Evolutionary conservation across 1,140 invertebrate genomes (phyloP), one percentile per base, ranked within the genome.

Genomic region (Drosophila oshimai): DNA sequence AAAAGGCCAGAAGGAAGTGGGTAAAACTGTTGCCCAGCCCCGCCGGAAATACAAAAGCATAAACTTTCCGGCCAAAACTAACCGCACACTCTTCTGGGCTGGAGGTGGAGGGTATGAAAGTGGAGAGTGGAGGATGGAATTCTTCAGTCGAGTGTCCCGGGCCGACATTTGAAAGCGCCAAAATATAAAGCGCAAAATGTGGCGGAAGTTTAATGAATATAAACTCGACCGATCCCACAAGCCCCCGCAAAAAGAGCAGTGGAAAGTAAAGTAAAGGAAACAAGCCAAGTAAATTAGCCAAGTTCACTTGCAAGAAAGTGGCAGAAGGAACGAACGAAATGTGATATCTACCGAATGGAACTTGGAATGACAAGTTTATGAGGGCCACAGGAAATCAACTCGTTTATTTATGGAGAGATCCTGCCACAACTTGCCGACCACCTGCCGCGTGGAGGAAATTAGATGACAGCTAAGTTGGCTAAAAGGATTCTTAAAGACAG

Each of bases 151-250:
- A 68, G 50, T 46, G 51, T 47, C 67, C 28, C 54, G 31, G 45
- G 39, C 54, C 68, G 54, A 49, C 69, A 72, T 71, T 71, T 60
- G 44, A 47, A 78, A 74, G 60, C 45, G 51, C 46, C 73, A 34
- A 84, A 77, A 78, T 54, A 69, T 78, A 84, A 84, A 67, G 74
- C 61, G 68, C 50, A 86, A 84, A 87, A 51, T 84, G 67, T 81
- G 57, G 61, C 80, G 80, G 80, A 86, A 86, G 81, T 86, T 86
- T 87, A 87, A 86, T 86, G 81, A 86, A 86, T 86, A 86, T 80
- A 86, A 86, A 86, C 80, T 86, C 80, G 72, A 65, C 42, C 26
- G 58, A 60, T 51, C 26, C 65, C 55, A 49, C 46, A 54, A 74
- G 54, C 22, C 45, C 12, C 5, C 29, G 34, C 45, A 20, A 53